Base-by-base conservation (phyloP, 2,797 vertebrate genomes). In the Mionectes olivaceus region DNA sequence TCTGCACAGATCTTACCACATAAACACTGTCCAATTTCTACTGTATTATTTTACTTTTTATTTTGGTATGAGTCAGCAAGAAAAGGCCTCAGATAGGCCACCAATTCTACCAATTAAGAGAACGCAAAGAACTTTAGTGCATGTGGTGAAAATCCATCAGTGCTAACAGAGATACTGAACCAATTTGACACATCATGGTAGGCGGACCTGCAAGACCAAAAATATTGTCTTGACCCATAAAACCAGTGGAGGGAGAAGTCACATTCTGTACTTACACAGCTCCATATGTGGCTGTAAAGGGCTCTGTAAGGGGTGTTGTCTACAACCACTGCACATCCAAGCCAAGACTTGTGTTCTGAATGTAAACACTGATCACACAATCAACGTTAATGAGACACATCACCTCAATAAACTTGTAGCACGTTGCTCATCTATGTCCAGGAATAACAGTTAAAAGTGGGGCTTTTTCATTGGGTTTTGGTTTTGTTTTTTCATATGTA, bases 211-310 rank as follows among this genome's bases (percentile, higher is more conserved):
- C 22, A 28, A 88, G 41, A 63, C 13, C 21, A 67, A 73, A 92
- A 85, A 70, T 63, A 44, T 41, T 71, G 41, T 47, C 53, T 80
- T 2, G 5, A 68, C 35, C n/a, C 65, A 49, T 83, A 80, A 95
- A 94, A 89, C 53, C 73, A 57, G 32, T 16, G 47, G 57, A 93
- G 68, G 16, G n/a, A 85, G 53, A 73, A 95, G 89, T 80, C 86
- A 32, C 44, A 80, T 88, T 61, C 67, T 83, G 37, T 47, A 47
- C 56, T 87, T 70, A 19, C 19, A 35, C 2, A 67, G 24, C 21
- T 86, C 77, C 21, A 22, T 12, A 22, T 9, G 41, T 15, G 27
- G 15, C 44, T 77, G 53, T 21, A 74, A 75, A 85, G 44, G 35
- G 35, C 30, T 84, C 56, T 5, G 0, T 44, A n/a, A 52, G 17